Base-by-base conservation (phyloP, 2,888 invertebrate genomes). In the Caenorhabditis sp. region DNA sequence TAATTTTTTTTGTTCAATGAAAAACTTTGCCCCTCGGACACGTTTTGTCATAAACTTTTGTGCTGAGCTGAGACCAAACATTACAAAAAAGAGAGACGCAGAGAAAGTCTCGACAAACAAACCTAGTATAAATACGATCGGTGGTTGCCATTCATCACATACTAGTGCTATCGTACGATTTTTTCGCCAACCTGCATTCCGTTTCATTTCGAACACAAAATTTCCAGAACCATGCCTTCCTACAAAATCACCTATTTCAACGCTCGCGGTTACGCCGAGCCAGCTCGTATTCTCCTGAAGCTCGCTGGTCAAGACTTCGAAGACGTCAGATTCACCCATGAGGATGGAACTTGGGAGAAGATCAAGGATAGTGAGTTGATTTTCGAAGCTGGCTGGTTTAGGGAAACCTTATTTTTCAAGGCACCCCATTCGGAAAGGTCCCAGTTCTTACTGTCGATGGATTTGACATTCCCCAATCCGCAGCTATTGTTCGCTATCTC, bases 201-300 rank as follows among this genome's bases (percentile, higher is more conserved):
- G 47, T 19, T 47, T 19, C 19, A n/a, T 47, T 47, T 5, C n/a
- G n/a, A 47, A 47, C 4, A 47, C 2, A 14, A 10, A 44, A 14
- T 16, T 16, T 38, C 38, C 38, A 38, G 38, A 38, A 38, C 12
- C 38, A 82, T 82, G 82, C 28, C 54, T 26, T 12, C 28, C 58
- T 82, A 77, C 64, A 82, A 82, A 19, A 58, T 82, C 10, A 56
- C 54, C 19, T 82, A 82, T 31, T 82, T 82, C 68, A 44, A 70
- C 12, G 82, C 47, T 47, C 64, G 64, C 19, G 44, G 64, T 16
- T 28, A 22, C 0, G 69, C 44, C 16, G 44, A 66, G 54, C 66
- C 61, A 7, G 26, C 54, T 41, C 61, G 77, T 14, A 51, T 61
- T n/a, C 3, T 77, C 2, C 63, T 79, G 31, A 63, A 70, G 41